These are phyloP conservation scores for Coryphaenoides rupestris DNA, from an alignment of 2,113 vertebrate species.

Conservation along the genomic window DNA sequence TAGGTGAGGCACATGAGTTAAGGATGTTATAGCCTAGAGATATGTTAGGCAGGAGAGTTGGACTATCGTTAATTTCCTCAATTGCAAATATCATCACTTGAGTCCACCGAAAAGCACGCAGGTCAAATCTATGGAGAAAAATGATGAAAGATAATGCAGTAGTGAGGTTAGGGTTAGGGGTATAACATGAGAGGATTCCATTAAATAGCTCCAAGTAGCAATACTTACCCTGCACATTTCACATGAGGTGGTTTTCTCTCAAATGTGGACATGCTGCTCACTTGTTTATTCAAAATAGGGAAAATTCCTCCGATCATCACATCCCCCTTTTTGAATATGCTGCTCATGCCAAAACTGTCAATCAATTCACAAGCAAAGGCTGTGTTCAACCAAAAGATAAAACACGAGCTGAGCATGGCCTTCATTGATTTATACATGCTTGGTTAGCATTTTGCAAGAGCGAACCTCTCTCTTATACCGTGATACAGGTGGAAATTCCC, in stretches of 20 bases:
- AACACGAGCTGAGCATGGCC: slow-evolving; percentile 14
- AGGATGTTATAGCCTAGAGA: slow-evolving; percentile 72
- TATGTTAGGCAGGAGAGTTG: slow-evolving; percentile 64
- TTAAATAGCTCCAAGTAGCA: background rate
- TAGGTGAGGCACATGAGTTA: slow-evolving; percentile 73
- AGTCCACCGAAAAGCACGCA: slow-evolving; percentile 71
- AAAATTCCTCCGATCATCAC: slow-evolving; percentile 75
- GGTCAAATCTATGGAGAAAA: slow-evolving; percentile 63
- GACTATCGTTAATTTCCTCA: slow-evolving; percentile 72
- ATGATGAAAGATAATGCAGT: background rate
- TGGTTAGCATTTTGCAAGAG: slow-evolving; percentile 8
- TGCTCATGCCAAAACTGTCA: slow-evolving; percentile 52
- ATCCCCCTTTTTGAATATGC: slow-evolving; percentile 65
- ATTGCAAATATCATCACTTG: slow-evolving; percentile 75
- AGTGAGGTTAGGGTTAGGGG: background rate
- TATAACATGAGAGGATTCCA: too few species aligned
- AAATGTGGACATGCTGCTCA: slow-evolving; percentile 41
- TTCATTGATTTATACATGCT: slow-evolving; percentile 36
- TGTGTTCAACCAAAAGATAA: slow-evolving; percentile 31
- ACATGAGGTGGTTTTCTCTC: slow-evolving; percentile 39
- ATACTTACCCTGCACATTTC: slow-evolving; percentile 64
- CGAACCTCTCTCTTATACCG: slow-evolving; percentile 25
- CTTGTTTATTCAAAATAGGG: slow-evolving; percentile 71
- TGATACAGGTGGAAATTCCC: slow-evolving; percentile 2
- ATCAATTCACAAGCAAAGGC: slow-evolving; percentile 52